phyloP scores from a whole-genome alignment of 2,113 vertebrate species.

The Sapayoa aenigma region DNA sequence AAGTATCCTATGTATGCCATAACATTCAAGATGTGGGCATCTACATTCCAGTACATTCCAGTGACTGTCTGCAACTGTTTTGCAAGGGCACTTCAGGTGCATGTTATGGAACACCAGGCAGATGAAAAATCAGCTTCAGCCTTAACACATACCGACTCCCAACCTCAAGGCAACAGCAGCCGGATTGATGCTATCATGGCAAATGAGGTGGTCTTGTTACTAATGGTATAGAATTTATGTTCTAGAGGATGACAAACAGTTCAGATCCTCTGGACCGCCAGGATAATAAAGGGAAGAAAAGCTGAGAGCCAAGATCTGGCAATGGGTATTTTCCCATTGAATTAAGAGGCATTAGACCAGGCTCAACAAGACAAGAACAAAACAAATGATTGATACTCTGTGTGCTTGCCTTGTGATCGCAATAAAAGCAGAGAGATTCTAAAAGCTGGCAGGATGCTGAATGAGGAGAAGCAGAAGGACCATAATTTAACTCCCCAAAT shows the following conservation, averaged over 20 bases:
- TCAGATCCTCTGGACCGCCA: neutral
- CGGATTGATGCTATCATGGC: neutral
- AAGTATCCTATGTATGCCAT: neutral
- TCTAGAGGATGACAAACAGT: neutral
- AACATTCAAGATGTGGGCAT: neutral
- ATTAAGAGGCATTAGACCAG: neutral
- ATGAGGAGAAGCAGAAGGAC: neutral
- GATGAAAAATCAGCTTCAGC: neutral
- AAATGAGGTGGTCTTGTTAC: neutral
- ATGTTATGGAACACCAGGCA: neutral
- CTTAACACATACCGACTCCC: neutral
- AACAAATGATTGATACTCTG: neutral
- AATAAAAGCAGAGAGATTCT: neutral
- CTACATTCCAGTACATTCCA: neutral
- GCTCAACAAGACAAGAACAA: neutral
- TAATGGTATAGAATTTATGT: neutral
- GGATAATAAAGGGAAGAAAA: neutral
- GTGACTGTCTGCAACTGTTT: neutral
- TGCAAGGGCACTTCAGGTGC: neutral
- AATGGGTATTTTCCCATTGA: neutral
- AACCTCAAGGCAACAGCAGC: neutral
- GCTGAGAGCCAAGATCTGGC: neutral
- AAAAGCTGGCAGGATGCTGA: neutral
- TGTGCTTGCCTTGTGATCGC: neutral
- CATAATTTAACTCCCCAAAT: neutral